Evolutionary conservation across 1,140 invertebrate genomes (phyloP).

Genomic region (Pseudomyrmex dendroicus): DNA sequence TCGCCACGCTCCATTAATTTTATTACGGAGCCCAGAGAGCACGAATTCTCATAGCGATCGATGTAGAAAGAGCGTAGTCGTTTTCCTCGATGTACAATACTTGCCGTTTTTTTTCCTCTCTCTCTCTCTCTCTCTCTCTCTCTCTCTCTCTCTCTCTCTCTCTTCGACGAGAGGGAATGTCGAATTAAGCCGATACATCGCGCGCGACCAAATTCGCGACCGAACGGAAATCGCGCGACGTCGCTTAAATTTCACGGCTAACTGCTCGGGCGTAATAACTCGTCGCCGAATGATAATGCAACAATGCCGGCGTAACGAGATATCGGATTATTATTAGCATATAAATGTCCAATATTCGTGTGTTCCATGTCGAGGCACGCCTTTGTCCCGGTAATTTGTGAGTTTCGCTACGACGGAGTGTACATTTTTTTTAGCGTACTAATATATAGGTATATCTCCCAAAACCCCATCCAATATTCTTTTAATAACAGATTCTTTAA

Average conservation of each 20-base stretch:
- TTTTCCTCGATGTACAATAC: conserved; percentile 15
- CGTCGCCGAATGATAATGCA: conserved; percentile 7
- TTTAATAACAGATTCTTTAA: conserved; percentile 2
- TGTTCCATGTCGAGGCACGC: not conserved
- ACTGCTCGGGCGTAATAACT: conserved; percentile 38
- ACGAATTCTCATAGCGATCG: conserved; percentile 64
- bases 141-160: not conserved
- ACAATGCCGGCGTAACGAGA: conserved; percentile 14
- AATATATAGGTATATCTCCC: not conserved
- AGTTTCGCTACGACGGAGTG: not conserved
- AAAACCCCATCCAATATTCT: not conserved
- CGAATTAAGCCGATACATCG: conserved; percentile 12
- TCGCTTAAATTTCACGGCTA: conserved; percentile 42
- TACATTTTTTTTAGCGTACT: not conserved
- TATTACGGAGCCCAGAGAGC: conserved; percentile 73
- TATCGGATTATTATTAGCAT: conserved; percentile 45
- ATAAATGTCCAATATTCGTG: conserved; percentile 40
- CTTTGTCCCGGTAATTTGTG: not conserved
- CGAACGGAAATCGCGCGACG: conserved; percentile 6
- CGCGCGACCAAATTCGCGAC: conserved; percentile 9
- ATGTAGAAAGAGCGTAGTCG: conserved; percentile 37
- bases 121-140: not conserved
- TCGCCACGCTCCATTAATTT: conserved; percentile 78
- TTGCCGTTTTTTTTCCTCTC: not conserved
- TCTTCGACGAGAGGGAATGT: not conserved